phyloP scores from a whole-genome alignment of 2,888 invertebrate genomes.

The Stenodera caucasica region DNA sequence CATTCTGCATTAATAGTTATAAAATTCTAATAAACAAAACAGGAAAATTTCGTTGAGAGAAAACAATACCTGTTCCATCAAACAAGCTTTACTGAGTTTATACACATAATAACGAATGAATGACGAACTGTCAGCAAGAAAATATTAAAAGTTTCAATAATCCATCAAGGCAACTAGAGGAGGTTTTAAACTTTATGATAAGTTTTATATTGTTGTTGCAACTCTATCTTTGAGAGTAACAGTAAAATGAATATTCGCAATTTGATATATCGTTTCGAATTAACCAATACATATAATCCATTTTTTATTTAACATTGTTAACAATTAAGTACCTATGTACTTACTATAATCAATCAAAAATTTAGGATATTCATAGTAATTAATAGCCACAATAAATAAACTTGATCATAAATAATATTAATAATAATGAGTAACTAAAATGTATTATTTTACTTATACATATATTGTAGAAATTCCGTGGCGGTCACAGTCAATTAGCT shows the following conservation, averaged over 20 bases:
- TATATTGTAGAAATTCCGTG: not conserved
- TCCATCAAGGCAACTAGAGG: slow-evolving; percentile 28
- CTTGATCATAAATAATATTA: too few species aligned
- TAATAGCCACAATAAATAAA: too few species aligned
- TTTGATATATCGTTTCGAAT: not conserved
- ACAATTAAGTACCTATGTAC: too few species aligned
- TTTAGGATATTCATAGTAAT: too few species aligned
- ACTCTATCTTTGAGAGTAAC: slow-evolving; percentile 21
- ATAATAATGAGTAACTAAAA: too few species aligned
- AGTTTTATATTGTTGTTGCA: slow-evolving; percentile 36
- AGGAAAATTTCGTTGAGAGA: not conserved
- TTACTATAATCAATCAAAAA: too few species aligned
- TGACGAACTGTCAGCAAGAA: slow-evolving; percentile 30
- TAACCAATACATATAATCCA: too few species aligned
- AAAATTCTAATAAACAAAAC: too few species aligned
- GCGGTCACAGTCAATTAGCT: not conserved
- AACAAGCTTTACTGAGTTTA: not conserved
- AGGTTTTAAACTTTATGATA: slow-evolving; percentile 30
- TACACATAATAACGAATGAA: slow-evolving; percentile 12
- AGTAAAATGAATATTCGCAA: slow-evolving; percentile 28
- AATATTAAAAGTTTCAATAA: slow-evolving; percentile 39
- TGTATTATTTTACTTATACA: too few species aligned
- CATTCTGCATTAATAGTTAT: too few species aligned
- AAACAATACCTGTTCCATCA: not conserved
- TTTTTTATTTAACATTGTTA: too few species aligned